phyloP scores from a whole-genome alignment of 2,888 invertebrate species.

The Thalpophila matura region DNA sequence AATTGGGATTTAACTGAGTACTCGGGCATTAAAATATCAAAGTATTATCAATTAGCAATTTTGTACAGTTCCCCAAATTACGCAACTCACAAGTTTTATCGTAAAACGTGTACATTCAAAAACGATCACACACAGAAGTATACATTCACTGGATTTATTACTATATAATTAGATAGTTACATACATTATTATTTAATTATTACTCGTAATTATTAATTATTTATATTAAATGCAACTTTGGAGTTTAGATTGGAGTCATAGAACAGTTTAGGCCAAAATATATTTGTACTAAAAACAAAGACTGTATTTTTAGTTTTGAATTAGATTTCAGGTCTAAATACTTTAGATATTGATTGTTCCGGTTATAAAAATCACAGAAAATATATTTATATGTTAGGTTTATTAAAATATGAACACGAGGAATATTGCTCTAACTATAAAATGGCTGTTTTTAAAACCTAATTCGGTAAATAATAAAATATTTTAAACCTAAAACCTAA shows the following conservation, averaged over 20 bases:
- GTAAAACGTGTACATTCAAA: constrained; percentile 34
- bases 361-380: not conserved
- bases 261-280: constrained; percentile 57
- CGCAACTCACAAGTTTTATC: constrained; percentile 12
- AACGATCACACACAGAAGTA: constrained; percentile 45
- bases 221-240: constrained; percentile 50
- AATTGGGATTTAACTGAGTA: no score
- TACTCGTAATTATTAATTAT: constrained; percentile 36
- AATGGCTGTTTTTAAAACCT: not conserved
- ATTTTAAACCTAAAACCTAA: constrained; percentile 22
- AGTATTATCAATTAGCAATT: not conserved
- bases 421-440: not conserved
- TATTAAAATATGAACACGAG: not conserved
- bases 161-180: constrained; percentile 2
- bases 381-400: not conserved
- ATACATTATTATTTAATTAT: constrained; percentile 31
- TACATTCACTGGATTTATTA: constrained; percentile 39
- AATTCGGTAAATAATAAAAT: not conserved
- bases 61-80: not conserved
- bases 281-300: constrained; percentile 41
- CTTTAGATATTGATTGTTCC: not conserved
- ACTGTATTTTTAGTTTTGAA: not conserved
- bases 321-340: constrained; percentile 4
- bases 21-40: not conserved
- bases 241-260: constrained; percentile 55